Percentiles rank a stretch among this genome's conserved stretches.
Evolutionary conservation across 2,888 invertebrate species (phyloP).

Genomic region (Nesidiocoris tenuis): DNA sequence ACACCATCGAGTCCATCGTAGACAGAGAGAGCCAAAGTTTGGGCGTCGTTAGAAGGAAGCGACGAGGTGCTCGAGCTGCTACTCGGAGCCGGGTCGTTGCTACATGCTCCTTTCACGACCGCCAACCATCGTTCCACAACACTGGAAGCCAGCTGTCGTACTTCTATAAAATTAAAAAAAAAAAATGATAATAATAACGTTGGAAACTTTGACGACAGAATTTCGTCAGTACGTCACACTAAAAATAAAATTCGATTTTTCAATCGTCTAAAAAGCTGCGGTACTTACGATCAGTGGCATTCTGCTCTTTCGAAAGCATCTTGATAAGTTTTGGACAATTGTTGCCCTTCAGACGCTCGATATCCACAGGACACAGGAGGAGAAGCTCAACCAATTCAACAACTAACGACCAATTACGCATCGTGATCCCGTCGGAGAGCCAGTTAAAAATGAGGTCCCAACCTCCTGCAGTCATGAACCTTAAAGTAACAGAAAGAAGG

Average conservation of each 20-base stretch:
- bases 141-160: conserved; percentile 73
- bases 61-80: neutral
- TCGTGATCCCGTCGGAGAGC: conserved; percentile 82
- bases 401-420: conserved; percentile 83
- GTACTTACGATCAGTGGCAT: conserved; percentile 71
- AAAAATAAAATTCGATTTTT: conserved; percentile 1
- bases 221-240: neutral
- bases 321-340: conserved; percentile 90
- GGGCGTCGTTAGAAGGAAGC: neutral
- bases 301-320: conserved; percentile 76
- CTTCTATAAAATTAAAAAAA: conserved; percentile 60
- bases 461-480: conserved; percentile 86
- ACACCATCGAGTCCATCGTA: neutral
- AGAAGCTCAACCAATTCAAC: conserved; percentile 82
- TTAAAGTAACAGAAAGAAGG: conserved; percentile 52
- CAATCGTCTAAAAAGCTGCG: neutral
- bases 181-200: too few relatives aligned
- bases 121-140: conserved; percentile 88
- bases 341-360: conserved; percentile 86
- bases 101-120: conserved; percentile 72
- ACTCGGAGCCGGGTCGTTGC: conserved; percentile 40
- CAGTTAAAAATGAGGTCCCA: conserved; percentile 89
- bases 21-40: neutral
- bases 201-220: neutral
- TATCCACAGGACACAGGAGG: conserved; percentile 83